Evolutionary conservation across 2,888 invertebrate species (phyloP).

Genomic region (Macrosoma leucophasiata): DNA sequence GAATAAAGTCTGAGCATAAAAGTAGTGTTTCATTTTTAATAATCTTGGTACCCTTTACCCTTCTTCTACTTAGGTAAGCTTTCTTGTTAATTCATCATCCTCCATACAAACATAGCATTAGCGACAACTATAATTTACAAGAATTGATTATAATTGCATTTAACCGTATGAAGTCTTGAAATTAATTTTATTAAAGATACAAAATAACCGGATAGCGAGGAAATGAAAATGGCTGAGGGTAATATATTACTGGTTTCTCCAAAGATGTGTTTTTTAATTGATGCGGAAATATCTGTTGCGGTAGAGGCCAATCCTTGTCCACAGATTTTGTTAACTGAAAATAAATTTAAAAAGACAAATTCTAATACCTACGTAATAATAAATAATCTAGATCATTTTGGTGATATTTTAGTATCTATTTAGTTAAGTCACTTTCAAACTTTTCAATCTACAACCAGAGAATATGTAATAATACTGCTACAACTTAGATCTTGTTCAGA

Average conservation of each 20-base stretch:
- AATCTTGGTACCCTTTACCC: too few species aligned
- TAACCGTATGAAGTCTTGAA: neutral
- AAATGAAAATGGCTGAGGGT: conserved; percentile 57
- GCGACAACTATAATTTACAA: too few species aligned
- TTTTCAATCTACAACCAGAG: too few species aligned
- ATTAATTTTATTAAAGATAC: conserved; percentile 44
- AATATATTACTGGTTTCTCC: conserved; percentile 43
- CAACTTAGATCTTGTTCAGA: too few species aligned
- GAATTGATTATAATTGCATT: too few species aligned
- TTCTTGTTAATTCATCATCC: too few species aligned
- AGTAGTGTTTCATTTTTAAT: too few species aligned
- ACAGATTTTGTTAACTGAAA: conserved; percentile 25
- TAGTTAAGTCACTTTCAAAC: too few species aligned
- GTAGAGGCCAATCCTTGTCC: conserved; percentile 31
- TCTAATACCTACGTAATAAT: neutral
- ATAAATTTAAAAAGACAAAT: neutral
- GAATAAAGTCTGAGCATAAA: conserved; percentile 48
- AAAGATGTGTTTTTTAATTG: conserved; percentile 40
- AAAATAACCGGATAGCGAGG: conserved; percentile 60
- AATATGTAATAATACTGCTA: too few species aligned
- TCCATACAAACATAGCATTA: too few species aligned
- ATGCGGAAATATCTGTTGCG: conserved; percentile 48
- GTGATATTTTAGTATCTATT: too few species aligned
- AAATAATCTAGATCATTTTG: conserved; percentile 5
- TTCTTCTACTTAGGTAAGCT: too few species aligned